Evolutionary conservation across 2,113 vertebrate species (phyloP).

Genomic region (Nymphicus hollandicus): DNA sequence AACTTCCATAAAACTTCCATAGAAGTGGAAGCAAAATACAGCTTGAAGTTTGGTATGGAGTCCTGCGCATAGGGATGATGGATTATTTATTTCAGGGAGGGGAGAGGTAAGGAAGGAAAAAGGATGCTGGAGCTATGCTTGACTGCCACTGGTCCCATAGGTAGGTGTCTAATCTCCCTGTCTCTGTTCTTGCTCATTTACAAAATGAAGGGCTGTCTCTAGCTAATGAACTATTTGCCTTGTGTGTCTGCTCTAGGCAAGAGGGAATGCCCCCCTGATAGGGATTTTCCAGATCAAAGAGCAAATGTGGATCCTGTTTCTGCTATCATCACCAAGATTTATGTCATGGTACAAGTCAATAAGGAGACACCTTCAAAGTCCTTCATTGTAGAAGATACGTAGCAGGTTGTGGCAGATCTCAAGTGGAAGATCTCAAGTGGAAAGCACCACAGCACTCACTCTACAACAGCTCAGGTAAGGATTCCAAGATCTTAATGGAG

Average conservation of each 20-base stretch:
- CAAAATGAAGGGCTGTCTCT: neutral
- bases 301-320: neutral
- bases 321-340: neutral
- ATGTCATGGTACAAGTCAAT: neutral
- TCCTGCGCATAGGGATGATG: neutral
- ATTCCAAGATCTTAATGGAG: neutral
- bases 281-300: neutral
- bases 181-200: neutral
- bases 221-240: neutral
- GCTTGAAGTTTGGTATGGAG: neutral
- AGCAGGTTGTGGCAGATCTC: neutral
- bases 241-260: neutral
- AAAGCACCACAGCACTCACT: neutral
- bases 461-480: neutral
- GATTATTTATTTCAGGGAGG: neutral
- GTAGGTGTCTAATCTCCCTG: neutral
- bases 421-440: neutral
- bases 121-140: neutral
- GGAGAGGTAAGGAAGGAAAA: neutral
- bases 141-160: neutral
- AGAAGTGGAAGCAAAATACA: neutral
- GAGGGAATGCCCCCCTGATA: neutral
- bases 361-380: neutral
- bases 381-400: neutral
- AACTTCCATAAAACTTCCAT: neutral